These are phyloP conservation scores for Chrysocyon brachyurus DNA, from an alignment of 2,797 vertebrate genomes.

Conservation along the genomic window DNA sequence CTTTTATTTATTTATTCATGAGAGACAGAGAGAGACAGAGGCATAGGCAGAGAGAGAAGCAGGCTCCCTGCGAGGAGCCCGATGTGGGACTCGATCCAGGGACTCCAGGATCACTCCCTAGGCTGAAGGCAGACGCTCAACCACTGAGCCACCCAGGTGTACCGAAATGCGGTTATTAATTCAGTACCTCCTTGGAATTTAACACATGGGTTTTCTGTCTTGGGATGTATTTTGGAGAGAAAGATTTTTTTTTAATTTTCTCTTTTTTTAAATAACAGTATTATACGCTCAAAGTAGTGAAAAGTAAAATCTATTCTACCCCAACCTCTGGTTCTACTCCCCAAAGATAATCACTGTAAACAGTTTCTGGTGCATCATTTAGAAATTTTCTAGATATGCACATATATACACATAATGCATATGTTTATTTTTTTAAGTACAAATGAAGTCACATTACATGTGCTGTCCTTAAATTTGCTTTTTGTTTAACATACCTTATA, in stretches of 20 bases:
- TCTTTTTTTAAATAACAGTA: slow-evolving; percentile 31
- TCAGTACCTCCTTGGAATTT: slow-evolving; percentile 16
- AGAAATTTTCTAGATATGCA: not conserved
- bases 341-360: not conserved
- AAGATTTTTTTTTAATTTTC: not conserved
- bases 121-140: no score
- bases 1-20: no score
- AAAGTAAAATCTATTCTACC: slow-evolving; percentile 2
- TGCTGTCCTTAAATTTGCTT: not conserved
- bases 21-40: no score
- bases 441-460: not conserved
- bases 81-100: no score
- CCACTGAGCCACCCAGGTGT: no score
- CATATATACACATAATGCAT: not conserved
- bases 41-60: no score
- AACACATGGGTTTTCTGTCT: not conserved
- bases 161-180: not conserved
- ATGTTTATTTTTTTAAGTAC: slow-evolving; percentile 4
- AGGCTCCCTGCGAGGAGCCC: no score
- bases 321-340: not conserved
- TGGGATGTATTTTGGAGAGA: not conserved
- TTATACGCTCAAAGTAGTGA: not conserved
- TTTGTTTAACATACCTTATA: not conserved
- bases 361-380: not conserved
- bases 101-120: no score